Conservation (phyloP, 2,113 vertebrate genomes). For the Dicentrarchus labrax region DNA sequence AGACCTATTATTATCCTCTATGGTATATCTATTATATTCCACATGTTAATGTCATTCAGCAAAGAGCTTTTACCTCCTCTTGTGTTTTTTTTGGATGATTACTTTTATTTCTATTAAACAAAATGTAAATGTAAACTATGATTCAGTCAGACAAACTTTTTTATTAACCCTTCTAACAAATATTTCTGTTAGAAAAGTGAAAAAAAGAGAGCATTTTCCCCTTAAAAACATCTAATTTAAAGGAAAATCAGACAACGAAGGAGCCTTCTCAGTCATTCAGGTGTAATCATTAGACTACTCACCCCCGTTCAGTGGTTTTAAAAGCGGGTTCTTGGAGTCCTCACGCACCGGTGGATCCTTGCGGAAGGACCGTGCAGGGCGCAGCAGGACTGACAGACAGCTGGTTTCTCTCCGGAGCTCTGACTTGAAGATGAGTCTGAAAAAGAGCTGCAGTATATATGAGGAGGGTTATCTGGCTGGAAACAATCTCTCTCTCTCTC, state of each 20-base stretch:
- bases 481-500: neutral
- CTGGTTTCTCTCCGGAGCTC: slow-evolving; percentile 22
- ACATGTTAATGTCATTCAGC: too few relatives aligned
- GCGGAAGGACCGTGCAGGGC: neutral
- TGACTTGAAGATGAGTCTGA: slow-evolving; percentile 32
- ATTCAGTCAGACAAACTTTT: neutral
- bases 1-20: too few relatives aligned
- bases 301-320: slow-evolving; percentile 34
- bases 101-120: neutral
- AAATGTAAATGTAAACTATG: neutral
- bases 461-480: slow-evolving; percentile 33
- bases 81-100: neutral
- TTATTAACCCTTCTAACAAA: neutral
- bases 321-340: slow-evolving; percentile 14
- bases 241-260: neutral
- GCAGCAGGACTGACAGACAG: slow-evolving; percentile 18
- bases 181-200: neutral
- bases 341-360: slow-evolving; percentile 4
- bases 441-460: slow-evolving; percentile 7
- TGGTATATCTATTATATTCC: too few relatives aligned
- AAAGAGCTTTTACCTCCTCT: too few relatives aligned
- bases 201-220: too few relatives aligned
- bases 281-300: neutral
- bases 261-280: too few relatives aligned
- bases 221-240: too few relatives aligned